These are phyloP conservation scores for Aurelia aurita complex sp. Pacific DNA, from an alignment of 30 jellyfish, hydroid and myxozoan genomes.

Conservation along the genomic window DNA sequence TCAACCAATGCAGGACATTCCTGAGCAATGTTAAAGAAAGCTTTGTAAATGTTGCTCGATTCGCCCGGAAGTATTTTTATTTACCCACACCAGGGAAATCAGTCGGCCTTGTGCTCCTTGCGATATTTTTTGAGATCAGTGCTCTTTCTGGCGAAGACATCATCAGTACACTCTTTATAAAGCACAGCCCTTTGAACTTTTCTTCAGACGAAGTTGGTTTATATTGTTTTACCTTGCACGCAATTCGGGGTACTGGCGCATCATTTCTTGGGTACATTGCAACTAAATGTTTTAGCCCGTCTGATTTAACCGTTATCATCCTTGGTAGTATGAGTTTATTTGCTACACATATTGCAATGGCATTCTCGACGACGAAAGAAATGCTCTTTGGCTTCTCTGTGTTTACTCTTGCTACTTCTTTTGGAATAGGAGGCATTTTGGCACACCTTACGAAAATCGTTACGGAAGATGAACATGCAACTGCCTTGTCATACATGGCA, in stretches of 20 bases:
- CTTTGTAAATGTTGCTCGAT: not conserved
- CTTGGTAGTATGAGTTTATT: constrained; percentile 41
- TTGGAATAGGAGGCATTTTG: constrained; percentile 40
- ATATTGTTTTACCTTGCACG: constrained; percentile 17
- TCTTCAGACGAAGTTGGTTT: constrained; percentile 46
- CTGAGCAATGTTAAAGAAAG: not conserved
- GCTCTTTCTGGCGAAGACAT: constrained; percentile 60
- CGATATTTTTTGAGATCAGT: constrained; percentile 36
- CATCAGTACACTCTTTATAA: constrained; percentile 10
- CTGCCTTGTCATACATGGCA: constrained; percentile 50
- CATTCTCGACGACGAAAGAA: constrained; percentile 6
- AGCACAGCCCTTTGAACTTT: constrained; percentile 55
- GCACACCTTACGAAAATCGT: constrained; percentile 52
- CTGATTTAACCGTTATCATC: constrained; percentile 34
- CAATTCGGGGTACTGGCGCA: constrained; percentile 44
- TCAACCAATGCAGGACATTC: not conserved
- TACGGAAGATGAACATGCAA: constrained; percentile 40
- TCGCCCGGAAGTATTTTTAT: not conserved
- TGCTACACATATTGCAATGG: constrained; percentile 28
- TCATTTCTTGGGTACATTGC: constrained; percentile 7
- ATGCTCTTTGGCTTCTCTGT: constrained; percentile 14
- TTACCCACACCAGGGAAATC: not conserved
- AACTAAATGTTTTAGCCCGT: constrained; percentile 10
- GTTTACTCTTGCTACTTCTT: constrained; percentile 38
- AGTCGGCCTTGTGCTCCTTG: constrained; percentile 7